A percentile compares a stretch with the other conserved stretches of the same genome.
Conservation (phyloP, 1,140 invertebrate genomes). For the Anoplophora glabripennis region DNA sequence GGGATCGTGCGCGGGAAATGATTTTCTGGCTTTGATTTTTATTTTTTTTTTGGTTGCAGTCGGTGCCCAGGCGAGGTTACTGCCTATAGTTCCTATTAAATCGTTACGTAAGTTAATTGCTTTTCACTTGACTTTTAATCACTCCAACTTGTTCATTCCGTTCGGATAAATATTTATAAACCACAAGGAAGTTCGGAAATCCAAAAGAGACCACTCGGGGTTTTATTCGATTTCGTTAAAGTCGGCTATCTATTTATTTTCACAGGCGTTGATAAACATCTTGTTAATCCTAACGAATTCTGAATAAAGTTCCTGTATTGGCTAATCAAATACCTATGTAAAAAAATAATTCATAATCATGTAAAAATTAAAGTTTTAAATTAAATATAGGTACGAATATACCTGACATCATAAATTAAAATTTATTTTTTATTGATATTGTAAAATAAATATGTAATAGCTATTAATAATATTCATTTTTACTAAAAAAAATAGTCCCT, state of each 20-base stretch:
- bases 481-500: no score
- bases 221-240: neutral
- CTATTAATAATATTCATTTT: no score
- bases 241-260: slow-evolving; percentile 1
- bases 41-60: neutral
- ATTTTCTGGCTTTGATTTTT: slow-evolving; percentile 5
- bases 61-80: slow-evolving; percentile 3
- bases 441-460: no score
- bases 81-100: slow-evolving; percentile 1
- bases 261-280: no score
- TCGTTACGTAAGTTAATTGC: neutral
- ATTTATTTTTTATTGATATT: no score
- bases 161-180: neutral
- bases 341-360: no score
- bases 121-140: neutral
- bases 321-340: no score
- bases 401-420: no score
- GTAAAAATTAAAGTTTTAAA: no score
- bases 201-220: no score
- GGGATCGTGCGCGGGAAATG: slow-evolving; percentile 9
- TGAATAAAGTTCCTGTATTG: neutral
- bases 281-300: no score
- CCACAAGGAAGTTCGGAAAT: neutral
- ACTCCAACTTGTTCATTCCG: neutral
- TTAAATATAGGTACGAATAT: no score